These are phyloP conservation scores for Gymnoscopelus braueri DNA, from an alignment of 2,797 vertebrate species.

Conservation along the genomic window DNA sequence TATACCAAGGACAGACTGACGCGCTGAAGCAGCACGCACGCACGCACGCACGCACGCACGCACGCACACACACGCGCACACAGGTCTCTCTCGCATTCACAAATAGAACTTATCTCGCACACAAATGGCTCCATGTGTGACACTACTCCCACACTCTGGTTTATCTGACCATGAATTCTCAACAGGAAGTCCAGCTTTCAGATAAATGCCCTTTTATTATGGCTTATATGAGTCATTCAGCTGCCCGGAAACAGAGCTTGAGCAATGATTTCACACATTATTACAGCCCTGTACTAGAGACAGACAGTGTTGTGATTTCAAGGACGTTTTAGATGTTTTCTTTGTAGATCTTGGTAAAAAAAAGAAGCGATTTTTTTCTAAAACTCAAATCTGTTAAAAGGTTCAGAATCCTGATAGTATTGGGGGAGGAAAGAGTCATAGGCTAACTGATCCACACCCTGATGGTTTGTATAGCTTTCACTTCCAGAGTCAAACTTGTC, in stretches of 20 bases:
- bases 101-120: not conserved
- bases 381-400: too few species aligned
- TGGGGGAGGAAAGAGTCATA: too few species aligned
- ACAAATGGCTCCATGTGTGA: not conserved
- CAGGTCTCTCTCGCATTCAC: too few species aligned
- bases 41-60: too few species aligned
- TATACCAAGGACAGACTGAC: too few species aligned
- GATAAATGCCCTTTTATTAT: slow-evolving; percentile 48
- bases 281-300: slow-evolving; percentile 20
- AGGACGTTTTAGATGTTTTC: not conserved
- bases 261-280: slow-evolving; percentile 31
- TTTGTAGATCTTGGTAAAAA: too few species aligned
- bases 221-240: slow-evolving; percentile 53
- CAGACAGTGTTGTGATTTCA: not conserved
- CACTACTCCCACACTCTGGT: not conserved
- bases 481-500: too few species aligned
- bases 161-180: slow-evolving; percentile 27
- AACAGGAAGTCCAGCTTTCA: slow-evolving; percentile 64
- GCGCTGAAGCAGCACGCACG: not conserved
- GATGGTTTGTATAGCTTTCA: too few species aligned
- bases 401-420: too few species aligned
- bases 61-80: not conserved
- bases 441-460: too few species aligned
- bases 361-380: too few species aligned
- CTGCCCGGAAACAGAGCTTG: slow-evolving; percentile 12